These are phyloP conservation scores for Drosophila virilis DNA, from an alignment of 1,140 invertebrate genomes.

Conservation along the genomic window DNA sequence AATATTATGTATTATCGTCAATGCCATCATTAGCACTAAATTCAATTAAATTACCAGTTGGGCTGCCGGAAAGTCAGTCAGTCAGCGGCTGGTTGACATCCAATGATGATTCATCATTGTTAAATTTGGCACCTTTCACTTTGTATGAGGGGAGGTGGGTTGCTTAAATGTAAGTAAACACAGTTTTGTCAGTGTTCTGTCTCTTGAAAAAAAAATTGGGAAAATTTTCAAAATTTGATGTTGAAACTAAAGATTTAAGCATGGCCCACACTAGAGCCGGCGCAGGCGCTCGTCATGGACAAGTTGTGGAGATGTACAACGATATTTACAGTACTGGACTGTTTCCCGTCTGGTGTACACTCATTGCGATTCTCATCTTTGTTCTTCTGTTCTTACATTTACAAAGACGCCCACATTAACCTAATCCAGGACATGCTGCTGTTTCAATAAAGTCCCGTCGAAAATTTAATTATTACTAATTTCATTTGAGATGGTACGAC, in stretches of 20 bases:
- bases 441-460: not conserved
- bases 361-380: conserved; percentile 41
- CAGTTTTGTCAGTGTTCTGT: conserved; percentile 5
- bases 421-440: not conserved
- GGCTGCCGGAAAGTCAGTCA: not conserved
- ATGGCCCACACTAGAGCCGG: conserved; percentile 4
- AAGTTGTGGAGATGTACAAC: conserved; percentile 46
- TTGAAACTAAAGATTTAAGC: conserved; percentile 5
- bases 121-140: conserved; percentile 21
- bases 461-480: not conserved
- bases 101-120: conserved; percentile 73
- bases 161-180: not conserved
- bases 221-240: conserved; percentile 2
- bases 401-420: conserved; percentile 1
- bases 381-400: not conserved
- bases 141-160: not conserved
- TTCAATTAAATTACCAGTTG: conserved; percentile 64
- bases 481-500: not conserved
- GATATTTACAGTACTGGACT: conserved; percentile 42
- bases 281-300: not conserved
- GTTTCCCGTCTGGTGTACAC: conserved; percentile 18
- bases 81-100: conserved; percentile 5
- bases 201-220: conserved; percentile 8
- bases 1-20: conserved; percentile 77
- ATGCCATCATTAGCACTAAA: conserved; percentile 82